Evolutionary conservation across 2,888 invertebrate species (phyloP).

Genomic region (Platycheirus albimanus): DNA sequence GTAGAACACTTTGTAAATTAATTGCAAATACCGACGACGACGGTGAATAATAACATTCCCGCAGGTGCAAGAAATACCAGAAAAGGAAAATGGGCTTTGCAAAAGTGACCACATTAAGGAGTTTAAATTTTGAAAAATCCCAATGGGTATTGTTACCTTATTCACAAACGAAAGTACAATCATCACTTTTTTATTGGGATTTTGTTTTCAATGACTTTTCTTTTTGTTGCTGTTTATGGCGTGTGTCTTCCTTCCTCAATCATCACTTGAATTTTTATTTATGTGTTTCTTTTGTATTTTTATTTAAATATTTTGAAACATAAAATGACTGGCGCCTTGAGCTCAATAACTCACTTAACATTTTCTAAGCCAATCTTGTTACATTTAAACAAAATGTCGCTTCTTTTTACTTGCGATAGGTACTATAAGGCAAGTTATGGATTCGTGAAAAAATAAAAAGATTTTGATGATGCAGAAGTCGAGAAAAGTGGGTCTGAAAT

Average conservation of each 20-base stretch:
- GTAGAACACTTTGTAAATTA: constrained; percentile 20
- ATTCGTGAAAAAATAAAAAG: no score
- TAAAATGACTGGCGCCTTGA: constrained; percentile 4
- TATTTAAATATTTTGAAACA: constrained; percentile 13
- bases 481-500: no score
- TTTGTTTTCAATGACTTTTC: no score
- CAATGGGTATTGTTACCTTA: background rate
- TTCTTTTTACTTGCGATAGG: no score
- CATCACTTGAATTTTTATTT: constrained; percentile 3
- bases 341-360: background rate
- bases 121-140: constrained; percentile 14
- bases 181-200: no score
- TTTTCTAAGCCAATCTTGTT: background rate
- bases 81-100: no score
- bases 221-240: no score
- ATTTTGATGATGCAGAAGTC: no score
- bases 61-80: constrained; percentile 9
- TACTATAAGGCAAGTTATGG: no score
- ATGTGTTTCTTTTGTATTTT: background rate
- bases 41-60: constrained; percentile 11
- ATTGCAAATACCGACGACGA: background rate
- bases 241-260: no score
- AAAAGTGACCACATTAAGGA: constrained; percentile 20
- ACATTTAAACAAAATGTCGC: no score
- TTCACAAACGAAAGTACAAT: no score